These are phyloP conservation scores for Gonocerus acuteangulatus DNA, from an alignment of 2,888 invertebrate genomes.

Conservation along the genomic window DNA sequence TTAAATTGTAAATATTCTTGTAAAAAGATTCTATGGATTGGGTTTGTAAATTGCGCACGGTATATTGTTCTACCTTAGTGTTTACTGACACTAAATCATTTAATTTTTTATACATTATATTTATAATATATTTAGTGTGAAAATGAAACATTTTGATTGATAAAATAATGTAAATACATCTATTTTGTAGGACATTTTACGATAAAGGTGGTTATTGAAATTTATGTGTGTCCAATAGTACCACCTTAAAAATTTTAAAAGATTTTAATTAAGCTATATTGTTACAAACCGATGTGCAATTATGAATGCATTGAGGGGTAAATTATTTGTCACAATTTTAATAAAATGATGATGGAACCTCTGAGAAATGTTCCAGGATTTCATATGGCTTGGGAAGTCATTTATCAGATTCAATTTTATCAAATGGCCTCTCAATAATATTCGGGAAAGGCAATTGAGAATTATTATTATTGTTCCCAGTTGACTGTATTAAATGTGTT, in stretches of 20 bases:
- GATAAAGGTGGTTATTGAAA: constrained; percentile 13
- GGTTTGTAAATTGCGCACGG: constrained; percentile 25
- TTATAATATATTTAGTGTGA: constrained; percentile 20
- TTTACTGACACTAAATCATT: constrained; percentile 22
- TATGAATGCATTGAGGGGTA: constrained; percentile 13
- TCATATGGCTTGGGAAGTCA: too few species aligned
- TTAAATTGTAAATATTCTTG: constrained; percentile 25
- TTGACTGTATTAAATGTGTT: background rate
- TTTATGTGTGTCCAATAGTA: constrained; percentile 9
- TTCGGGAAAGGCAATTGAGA: background rate
- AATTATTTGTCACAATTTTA: too few species aligned
- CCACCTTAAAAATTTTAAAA: constrained; percentile 14
- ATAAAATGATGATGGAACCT: too few species aligned
- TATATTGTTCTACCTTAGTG: constrained; percentile 23
- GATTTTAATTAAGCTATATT: constrained; percentile 6
- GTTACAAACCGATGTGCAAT: constrained; percentile 23
- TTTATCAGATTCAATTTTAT: too few species aligned
- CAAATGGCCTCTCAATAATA: constrained; percentile 8
- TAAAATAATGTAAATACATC: constrained; percentile 16
- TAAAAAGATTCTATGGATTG: constrained; percentile 26
- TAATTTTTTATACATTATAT: constrained; percentile 24
- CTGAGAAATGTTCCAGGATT: too few species aligned
- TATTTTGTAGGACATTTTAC: constrained; percentile 18
- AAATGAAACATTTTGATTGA: constrained; percentile 8
- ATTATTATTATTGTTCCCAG: background rate